Evolutionary conservation across 2,888 invertebrate species (phyloP).

Genomic region (Tachina fera): DNA sequence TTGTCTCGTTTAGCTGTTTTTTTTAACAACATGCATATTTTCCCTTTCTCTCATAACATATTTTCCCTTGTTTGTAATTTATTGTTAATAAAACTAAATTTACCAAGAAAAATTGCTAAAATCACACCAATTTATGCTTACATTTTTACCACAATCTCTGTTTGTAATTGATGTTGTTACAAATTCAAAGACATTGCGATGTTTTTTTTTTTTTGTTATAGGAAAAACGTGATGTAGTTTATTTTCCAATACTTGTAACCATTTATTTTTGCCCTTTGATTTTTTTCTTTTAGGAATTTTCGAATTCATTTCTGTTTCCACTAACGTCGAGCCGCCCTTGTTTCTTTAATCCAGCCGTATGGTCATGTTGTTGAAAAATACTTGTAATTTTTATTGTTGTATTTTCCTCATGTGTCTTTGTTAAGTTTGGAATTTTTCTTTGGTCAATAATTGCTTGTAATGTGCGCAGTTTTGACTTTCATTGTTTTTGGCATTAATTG

Average conservation of each 20-base stretch:
- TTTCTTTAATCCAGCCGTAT: conserved; percentile 1
- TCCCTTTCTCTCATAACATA: conserved; percentile 39
- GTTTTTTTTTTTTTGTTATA: conserved; percentile 27
- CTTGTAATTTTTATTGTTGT: not conserved
- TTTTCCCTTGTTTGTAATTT: conserved; percentile 16
- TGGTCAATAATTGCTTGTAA: conserved; percentile 63
- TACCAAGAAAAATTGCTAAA: conserved; percentile 59
- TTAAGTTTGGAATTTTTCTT: conserved; percentile 17
- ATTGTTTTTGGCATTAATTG: conserved; percentile 71
- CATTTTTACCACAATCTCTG: conserved; percentile 19
- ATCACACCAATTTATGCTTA: conserved; percentile 66
- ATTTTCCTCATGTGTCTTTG: conserved; percentile 5
- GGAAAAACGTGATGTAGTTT: conserved; percentile 64
- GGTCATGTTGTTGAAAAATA: conserved; percentile 36
- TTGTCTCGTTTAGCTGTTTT: not conserved
- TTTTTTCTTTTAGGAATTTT: conserved; percentile 13
- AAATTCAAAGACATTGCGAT: conserved; percentile 59
- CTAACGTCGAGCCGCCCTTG: conserved; percentile 33
- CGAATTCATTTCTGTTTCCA: conserved; percentile 42
- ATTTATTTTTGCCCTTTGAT: not conserved
- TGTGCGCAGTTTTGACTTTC: conserved; percentile 57
- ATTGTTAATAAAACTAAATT: conserved; percentile 40
- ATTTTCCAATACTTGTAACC: conserved; percentile 1
- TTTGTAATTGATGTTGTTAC: conserved; percentile 54
- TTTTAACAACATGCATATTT: conserved; percentile 42